Base-by-base conservation (phyloP, 2,888 invertebrate genomes). In the Dicycla oo region DNA sequence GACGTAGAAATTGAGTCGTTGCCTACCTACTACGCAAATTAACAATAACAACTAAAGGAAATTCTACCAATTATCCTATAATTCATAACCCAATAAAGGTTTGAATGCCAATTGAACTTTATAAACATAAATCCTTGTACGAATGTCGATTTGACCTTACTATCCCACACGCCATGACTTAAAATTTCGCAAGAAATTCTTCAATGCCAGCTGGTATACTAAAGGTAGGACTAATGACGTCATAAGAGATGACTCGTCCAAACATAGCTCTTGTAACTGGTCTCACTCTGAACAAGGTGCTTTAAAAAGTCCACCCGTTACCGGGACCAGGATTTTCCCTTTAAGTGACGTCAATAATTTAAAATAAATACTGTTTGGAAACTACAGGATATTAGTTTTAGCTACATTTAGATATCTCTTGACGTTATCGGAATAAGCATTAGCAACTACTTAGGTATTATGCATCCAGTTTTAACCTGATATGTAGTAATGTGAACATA, bases 121-220 rank as follows among this genome's bases (percentile, higher is more conserved):
- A 51, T 2, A 51, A 30, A 13, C 45, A 40, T 10, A 51, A 57
- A 49, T 62, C 56, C 78, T 70, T 71, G 47, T 23, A 70, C 34
- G 6, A 62, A 23, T 65, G 30, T 65, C n/a, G 13, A 26, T 54
- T 26, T 58, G 26, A 38, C 74, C 65, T 74, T 45, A n/a, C 10
- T 15, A 58, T 57, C 62, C 51, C 30, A 66, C 58, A n/a, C 54
- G 7, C 66, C 51, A 79, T 75, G 69, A 69, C 69, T 51, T 66
- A 30, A 68, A 38, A 49, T 23, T 76, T 76, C 65, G 15, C 64
- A 68, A 67, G 70, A 81, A 81, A 34, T 40, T 34, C n/a, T 51
- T 65, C 71, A 81, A 76, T 68, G 71, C 38, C 73, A 72, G 43
- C 11, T 20, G 54, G 20, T 38, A 18, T 77, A 43, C 45, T 13